phyloP scores from a whole-genome alignment of 2,888 invertebrate genomes.

The Rhagium mordax region DNA sequence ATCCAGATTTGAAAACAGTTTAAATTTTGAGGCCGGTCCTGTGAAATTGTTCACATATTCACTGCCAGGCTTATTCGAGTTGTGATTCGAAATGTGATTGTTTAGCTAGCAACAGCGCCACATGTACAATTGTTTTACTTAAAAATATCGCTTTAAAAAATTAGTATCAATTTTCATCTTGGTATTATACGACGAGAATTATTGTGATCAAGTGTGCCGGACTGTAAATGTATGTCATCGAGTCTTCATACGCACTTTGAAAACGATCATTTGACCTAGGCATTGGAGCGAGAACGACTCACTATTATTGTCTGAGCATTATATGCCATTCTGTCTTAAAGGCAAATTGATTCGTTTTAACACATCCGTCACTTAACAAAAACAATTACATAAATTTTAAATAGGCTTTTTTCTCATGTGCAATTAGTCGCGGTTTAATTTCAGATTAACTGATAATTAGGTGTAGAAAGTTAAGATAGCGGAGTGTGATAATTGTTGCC shows the following conservation, averaged over 20 bases:
- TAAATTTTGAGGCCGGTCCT: too few relatives aligned
- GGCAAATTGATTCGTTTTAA: conserved; percentile 54
- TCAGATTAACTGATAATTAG: conserved; percentile 17
- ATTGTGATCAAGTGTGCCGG: conserved; percentile 23
- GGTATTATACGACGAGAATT: too few relatives aligned
- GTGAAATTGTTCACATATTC: too few relatives aligned
- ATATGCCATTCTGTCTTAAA: conserved; percentile 51
- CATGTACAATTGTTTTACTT: too few relatives aligned
- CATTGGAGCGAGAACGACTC: conserved; percentile 59
- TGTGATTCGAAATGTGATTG: too few relatives aligned
- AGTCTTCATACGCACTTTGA: conserved; percentile 21
- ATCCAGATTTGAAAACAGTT: too few relatives aligned
- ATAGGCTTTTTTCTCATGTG: conserved; percentile 32
- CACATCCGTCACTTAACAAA: conserved; percentile 43
- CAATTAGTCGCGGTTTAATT: conserved; percentile 34
- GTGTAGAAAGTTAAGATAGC: conserved; percentile 15
- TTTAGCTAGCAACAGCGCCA: too few relatives aligned
- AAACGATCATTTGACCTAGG: conserved; percentile 55
- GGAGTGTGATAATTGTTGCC: not conserved
- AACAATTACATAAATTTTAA: conserved; percentile 40
- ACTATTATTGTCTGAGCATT: conserved; percentile 59
- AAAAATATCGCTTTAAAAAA: too few relatives aligned
- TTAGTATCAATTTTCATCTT: too few relatives aligned
- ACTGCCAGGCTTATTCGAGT: too few relatives aligned
- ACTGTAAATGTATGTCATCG: conserved; percentile 19